phyloP scores from a whole-genome alignment of 2,797 vertebrate genomes.

The Calcarius lapponicus region DNA sequence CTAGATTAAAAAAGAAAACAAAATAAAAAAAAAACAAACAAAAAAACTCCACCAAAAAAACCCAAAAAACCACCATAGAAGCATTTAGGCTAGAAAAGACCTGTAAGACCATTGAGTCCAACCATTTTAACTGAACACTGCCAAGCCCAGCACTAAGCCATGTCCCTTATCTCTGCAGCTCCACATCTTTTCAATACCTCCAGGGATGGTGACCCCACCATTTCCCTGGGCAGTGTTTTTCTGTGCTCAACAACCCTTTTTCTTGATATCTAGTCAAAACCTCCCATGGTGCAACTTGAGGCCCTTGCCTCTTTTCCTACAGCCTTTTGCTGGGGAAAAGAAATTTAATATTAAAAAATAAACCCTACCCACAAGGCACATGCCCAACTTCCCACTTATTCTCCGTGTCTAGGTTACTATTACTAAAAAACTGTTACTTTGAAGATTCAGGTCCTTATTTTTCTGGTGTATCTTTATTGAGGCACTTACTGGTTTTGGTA shows the following conservation, averaged over 20 bases:
- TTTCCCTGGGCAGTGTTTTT: background rate
- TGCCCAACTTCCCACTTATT: background rate
- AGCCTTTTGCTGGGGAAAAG: background rate
- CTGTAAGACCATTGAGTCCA: rapidly evolving
- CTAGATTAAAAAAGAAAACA: background rate
- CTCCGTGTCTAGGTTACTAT: background rate
- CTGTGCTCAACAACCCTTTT: background rate
- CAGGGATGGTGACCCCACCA: rapidly evolving
- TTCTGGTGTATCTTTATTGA: background rate
- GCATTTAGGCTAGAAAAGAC: background rate
- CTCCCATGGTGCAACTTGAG: background rate
- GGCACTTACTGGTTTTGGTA: background rate
- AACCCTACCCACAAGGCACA: rapidly evolving
- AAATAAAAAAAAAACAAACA: background rate
- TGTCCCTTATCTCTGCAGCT: background rate
- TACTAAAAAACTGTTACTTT: background rate
- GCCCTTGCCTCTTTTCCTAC: background rate
- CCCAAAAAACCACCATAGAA: rapidly evolving
- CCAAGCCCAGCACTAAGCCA: background rate
- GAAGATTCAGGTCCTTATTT: background rate
- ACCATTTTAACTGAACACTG: background rate
- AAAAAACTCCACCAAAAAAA: rapidly evolving
- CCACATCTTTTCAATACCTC: background rate
- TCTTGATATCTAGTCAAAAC: background rate
- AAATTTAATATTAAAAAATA: background rate